Conservation (phyloP, 2,797 vertebrate genomes). For the Dromococcyx pavoninus region DNA sequence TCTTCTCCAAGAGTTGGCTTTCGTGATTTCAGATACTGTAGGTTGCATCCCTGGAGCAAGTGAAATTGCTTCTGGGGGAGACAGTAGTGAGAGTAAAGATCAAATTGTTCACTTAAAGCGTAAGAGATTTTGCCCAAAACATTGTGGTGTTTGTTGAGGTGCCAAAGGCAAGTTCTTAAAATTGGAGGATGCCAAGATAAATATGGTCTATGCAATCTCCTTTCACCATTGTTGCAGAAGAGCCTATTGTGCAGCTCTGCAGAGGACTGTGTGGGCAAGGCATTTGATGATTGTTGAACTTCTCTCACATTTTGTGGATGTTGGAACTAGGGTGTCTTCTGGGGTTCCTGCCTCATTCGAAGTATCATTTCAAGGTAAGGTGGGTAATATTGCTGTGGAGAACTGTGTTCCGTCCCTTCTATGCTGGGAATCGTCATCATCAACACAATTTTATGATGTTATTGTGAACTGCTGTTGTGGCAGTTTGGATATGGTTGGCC, state of each 20-base stretch:
- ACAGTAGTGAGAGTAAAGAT: background rate
- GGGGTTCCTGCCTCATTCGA: background rate
- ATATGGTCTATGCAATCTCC: background rate
- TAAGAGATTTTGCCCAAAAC: background rate
- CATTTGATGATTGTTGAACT: background rate
- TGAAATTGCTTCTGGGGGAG: background rate
- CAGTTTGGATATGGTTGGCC: background rate
- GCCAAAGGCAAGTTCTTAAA: background rate
- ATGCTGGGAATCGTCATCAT: background rate
- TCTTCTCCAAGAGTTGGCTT: background rate
- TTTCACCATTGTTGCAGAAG: background rate
- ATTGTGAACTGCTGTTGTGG: background rate
- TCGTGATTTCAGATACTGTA: background rate
- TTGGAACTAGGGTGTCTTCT: background rate
- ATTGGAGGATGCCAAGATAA: background rate
- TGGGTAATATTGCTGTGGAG: background rate
- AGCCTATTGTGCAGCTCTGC: background rate
- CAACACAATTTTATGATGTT: background rate
- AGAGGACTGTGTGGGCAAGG: background rate
- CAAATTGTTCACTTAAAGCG: background rate
- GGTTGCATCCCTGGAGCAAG: background rate
- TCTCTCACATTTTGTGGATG: background rate
- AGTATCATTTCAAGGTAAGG: background rate
- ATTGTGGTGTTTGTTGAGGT: background rate
- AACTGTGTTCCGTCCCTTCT: background rate